phyloP scores from a whole-genome alignment of 2,797 vertebrate genomes.

The Rousettus madagascariensis region DNA sequence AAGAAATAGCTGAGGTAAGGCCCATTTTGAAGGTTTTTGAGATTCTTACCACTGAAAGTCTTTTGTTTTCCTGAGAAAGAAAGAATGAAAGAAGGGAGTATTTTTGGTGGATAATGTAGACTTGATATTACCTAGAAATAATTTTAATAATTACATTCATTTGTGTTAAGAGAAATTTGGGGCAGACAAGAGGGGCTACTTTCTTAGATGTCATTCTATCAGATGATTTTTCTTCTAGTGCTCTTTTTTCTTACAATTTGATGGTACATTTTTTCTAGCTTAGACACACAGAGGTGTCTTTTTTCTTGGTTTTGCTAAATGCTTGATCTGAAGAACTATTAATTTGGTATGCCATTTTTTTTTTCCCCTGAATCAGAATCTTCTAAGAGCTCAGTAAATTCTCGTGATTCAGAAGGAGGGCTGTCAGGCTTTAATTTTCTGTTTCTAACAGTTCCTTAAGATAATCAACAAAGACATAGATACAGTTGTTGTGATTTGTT shows the following conservation, averaged over 20 bases:
- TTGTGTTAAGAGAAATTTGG: not conserved
- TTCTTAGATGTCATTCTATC: not conserved
- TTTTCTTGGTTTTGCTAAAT: not conserved
- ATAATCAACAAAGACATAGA: not conserved
- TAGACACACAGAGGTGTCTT: not conserved
- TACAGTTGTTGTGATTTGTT: not conserved
- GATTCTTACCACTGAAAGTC: not conserved
- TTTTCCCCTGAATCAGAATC: not conserved
- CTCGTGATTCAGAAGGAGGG: not conserved
- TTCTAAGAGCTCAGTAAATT: not conserved
- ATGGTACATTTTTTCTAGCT: not conserved
- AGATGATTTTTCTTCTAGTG: not conserved
- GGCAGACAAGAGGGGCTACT: not conserved
- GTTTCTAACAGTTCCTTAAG: conserved; percentile 4
- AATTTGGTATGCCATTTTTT: not conserved
- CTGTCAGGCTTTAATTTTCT: not conserved
- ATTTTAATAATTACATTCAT: not conserved
- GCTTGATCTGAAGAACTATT: not conserved
- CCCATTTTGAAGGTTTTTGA: not conserved
- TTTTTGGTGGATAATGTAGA: not conserved
- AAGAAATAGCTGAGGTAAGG: not conserved
- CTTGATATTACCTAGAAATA: not conserved
- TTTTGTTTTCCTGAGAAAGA: not conserved
- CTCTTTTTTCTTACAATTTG: not conserved
- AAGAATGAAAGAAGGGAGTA: not conserved